phyloP scores from a whole-genome alignment of 2,113 vertebrate genomes.

The Mandrillus leucophaeus region DNA sequence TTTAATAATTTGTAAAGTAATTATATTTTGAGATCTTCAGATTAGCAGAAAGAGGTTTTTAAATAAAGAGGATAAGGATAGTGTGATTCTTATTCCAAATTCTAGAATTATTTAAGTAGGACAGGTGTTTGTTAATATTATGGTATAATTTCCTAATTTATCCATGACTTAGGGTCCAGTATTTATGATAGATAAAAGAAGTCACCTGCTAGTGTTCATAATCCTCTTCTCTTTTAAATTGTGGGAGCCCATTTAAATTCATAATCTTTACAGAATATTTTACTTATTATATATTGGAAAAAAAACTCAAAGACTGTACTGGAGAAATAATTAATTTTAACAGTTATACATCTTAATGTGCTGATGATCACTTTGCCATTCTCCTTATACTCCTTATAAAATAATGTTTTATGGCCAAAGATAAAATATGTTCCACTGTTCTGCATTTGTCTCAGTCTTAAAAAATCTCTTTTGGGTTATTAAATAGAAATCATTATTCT shows the following conservation, averaged over 20 bases:
- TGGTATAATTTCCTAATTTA: conserved; percentile 39
- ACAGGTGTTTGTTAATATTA: not conserved
- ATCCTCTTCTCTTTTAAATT: conserved; percentile 8
- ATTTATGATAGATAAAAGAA: not conserved
- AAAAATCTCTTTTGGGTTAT: conserved; percentile 55
- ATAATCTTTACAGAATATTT: conserved; percentile 18
- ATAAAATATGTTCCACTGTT: conserved; percentile 56
- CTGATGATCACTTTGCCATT: conserved; percentile 19
- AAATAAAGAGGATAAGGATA: not conserved
- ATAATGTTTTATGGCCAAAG: conserved; percentile 37
- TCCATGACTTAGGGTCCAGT: not conserved
- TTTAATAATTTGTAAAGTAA: conserved; percentile 18
- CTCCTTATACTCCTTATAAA: conserved; percentile 41
- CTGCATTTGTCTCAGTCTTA: conserved; percentile 41
- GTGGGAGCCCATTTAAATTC: not conserved
- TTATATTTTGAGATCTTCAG: not conserved
- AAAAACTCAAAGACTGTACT: not conserved
- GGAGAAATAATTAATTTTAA: conserved; percentile 58
- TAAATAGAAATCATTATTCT: conserved; percentile 65
- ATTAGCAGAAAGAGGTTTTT: not conserved
- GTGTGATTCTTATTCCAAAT: not conserved
- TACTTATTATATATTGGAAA: not conserved
- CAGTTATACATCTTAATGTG: conserved; percentile 46
- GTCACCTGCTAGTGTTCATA: not conserved
- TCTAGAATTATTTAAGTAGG: not conserved